phyloP scores from a whole-genome alignment of 1,140 invertebrate species.

The Penaeus japonicus region DNA sequence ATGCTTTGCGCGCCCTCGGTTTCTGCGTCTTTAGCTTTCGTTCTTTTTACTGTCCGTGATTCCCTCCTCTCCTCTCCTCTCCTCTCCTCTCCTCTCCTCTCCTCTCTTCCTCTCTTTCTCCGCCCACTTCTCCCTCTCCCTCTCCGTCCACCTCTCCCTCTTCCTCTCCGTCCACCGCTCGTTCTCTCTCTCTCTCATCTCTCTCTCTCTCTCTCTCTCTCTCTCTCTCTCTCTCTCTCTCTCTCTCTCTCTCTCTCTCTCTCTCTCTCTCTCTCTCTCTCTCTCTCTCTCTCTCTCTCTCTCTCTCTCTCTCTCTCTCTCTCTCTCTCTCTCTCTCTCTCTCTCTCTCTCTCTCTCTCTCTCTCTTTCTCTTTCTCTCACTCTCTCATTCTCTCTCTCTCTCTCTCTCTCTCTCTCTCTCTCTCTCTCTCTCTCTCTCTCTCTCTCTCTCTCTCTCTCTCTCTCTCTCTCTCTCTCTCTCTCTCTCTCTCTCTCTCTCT shows the following conservation, averaged over 20 bases:
- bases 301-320: conserved; percentile 22
- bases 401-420: neutral
- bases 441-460: conserved; percentile 19
- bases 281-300: neutral
- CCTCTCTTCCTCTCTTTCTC: conserved; percentile 11
- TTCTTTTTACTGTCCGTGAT: too few species aligned
- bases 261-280: neutral
- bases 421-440: conserved; percentile 1
- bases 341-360: neutral
- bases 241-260: neutral
- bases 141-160: neutral
- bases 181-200: neutral
- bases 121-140: neutral
- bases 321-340: conserved; percentile 17
- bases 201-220: too few species aligned
- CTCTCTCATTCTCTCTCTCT: neutral
- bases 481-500: too few species aligned
- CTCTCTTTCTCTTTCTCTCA: neutral
- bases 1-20: too few species aligned
- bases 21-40: too few species aligned
- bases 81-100: neutral
- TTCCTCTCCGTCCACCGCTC: neutral
- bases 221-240: too few species aligned
- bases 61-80: too few species aligned
- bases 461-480: neutral